Evolutionary conservation across 2,797 vertebrate genomes (phyloP).

Genomic region (Xyrichtys novacula): DNA sequence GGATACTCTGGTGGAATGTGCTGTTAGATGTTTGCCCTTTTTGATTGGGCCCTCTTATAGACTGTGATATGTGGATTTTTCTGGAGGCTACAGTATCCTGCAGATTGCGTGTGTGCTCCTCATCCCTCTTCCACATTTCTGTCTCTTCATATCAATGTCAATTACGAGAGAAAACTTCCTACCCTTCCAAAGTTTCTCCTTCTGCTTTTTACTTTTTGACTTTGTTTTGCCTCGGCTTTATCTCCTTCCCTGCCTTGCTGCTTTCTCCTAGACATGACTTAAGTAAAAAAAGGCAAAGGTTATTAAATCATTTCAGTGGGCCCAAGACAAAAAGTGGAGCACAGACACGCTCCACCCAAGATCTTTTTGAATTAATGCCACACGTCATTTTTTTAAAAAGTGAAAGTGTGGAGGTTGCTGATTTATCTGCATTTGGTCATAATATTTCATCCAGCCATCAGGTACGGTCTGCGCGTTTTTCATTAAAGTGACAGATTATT

Average conservation of each 20-base stretch:
- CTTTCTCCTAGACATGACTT: constrained; percentile 73
- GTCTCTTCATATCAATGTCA: constrained; percentile 62
- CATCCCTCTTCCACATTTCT: constrained; percentile 53
- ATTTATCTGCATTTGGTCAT: constrained; percentile 80
- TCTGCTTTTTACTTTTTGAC: constrained; percentile 64
- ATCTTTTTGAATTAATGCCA: constrained; percentile 79
- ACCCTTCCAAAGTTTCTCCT: constrained; percentile 47
- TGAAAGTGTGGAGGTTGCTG: constrained; percentile 78
- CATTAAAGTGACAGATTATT: constrained; percentile 83
- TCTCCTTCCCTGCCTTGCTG: constrained; percentile 32
- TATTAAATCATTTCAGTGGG: constrained; percentile 80
- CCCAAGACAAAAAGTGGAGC: constrained; percentile 59
- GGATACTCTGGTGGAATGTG: constrained; percentile 52
- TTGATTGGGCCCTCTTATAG: constrained; percentile 61
- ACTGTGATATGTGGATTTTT: constrained; percentile 60
- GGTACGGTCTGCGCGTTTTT: constrained; percentile 68
- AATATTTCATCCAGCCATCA: constrained; percentile 81
- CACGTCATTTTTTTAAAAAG: constrained; percentile 77
- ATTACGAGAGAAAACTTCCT: constrained; percentile 43
- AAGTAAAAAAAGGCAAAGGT: constrained; percentile 68
- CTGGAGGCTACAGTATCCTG: constrained; percentile 56
- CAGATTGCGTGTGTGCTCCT: constrained; percentile 57
- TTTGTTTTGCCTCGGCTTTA: constrained; percentile 60
- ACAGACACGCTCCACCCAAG: constrained; percentile 36
- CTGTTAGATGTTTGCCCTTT: constrained; percentile 57